phyloP scores from a whole-genome alignment of 2,888 invertebrate species.

The Neuroscelio doddi region DNA sequence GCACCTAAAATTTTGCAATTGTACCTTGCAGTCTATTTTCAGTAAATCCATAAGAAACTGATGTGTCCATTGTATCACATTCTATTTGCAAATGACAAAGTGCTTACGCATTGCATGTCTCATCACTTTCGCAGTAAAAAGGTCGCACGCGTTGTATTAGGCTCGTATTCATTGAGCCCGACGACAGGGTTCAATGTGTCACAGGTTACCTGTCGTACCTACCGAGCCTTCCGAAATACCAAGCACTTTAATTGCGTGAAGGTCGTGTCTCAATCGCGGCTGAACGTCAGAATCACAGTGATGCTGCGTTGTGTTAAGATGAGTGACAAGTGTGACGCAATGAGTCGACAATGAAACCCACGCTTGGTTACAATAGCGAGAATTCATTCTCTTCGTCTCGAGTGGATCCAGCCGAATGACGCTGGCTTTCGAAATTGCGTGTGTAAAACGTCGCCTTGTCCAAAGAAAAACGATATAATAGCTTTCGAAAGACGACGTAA shows the following conservation, averaged over 20 bases:
- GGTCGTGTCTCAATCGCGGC: constrained; percentile 60
- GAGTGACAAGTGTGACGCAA: constrained; percentile 64
- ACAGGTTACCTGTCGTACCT: constrained; percentile 21
- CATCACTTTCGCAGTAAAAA: constrained; percentile 19
- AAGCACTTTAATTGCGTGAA: constrained; percentile 67
- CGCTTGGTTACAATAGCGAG: constrained; percentile 25
- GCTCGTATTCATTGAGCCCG: constrained; percentile 21
- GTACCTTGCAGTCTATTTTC: too few species aligned
- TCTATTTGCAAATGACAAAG: constrained; percentile 30
- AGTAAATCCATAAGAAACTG: too few species aligned
- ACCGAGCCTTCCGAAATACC: constrained; percentile 46
- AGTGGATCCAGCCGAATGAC: constrained; percentile 26
- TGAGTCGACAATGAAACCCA: constrained; percentile 56
- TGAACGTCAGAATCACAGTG: constrained; percentile 58
- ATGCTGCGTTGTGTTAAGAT: constrained; percentile 39
- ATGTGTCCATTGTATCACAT: too few species aligned
- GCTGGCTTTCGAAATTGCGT: constrained; percentile 23
- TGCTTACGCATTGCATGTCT: constrained; percentile 18
- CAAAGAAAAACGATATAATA: constrained; percentile 12
- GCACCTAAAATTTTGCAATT: too few species aligned
- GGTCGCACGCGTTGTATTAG: constrained; percentile 22
- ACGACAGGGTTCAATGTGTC: constrained; percentile 21
- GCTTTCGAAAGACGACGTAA: constrained; percentile 13
- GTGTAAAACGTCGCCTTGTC: neutral
- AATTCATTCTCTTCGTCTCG: constrained; percentile 20